Evolutionary conservation across 2,113 vertebrate genomes (phyloP).

Genomic region (Entosphenus tridentatus): DNA sequence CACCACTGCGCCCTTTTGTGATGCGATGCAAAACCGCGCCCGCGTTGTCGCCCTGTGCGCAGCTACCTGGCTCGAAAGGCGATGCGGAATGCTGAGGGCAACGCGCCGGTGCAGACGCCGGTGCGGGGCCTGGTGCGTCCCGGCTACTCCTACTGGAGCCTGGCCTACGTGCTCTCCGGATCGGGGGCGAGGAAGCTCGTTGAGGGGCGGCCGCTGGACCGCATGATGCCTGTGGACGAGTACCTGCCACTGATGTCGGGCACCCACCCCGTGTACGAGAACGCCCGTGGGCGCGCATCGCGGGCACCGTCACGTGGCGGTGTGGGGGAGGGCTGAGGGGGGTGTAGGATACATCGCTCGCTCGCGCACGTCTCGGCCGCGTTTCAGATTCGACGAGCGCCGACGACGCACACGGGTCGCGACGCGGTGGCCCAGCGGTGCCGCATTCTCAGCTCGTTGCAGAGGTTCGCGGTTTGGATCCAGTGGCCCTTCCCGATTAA

Average conservation of each 20-base stretch:
- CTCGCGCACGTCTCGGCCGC: too few species aligned
- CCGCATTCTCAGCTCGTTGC: background rate
- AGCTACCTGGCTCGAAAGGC: constrained; percentile 87
- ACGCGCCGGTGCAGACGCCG: constrained; percentile 29
- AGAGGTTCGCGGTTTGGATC: rapidly evolving
- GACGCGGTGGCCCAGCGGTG: background rate
- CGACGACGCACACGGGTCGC: background rate
- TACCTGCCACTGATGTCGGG: constrained; percentile 92
- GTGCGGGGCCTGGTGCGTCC: constrained; percentile 47
- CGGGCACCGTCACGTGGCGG: background rate
- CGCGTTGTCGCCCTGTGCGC: background rate
- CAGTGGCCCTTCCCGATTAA: too few species aligned
- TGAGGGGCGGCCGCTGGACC: constrained; percentile 46
- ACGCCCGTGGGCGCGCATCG: background rate
- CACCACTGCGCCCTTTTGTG: background rate
- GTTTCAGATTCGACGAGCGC: background rate
- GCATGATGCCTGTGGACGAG: constrained; percentile 86
- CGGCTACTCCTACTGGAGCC: constrained; percentile 70
- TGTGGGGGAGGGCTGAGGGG: background rate
- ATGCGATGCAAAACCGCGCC: background rate
- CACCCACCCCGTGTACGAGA: constrained; percentile 66
- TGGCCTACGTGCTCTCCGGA: constrained; percentile 55
- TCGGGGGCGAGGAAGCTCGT: constrained; percentile 61
- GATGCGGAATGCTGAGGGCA: constrained; percentile 37
- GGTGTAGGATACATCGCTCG: background rate